Evolutionary conservation across 2,888 invertebrate genomes (phyloP), one percentile per base, ranked within the genome.

Genomic region (Stenodera caucasica): DNA sequence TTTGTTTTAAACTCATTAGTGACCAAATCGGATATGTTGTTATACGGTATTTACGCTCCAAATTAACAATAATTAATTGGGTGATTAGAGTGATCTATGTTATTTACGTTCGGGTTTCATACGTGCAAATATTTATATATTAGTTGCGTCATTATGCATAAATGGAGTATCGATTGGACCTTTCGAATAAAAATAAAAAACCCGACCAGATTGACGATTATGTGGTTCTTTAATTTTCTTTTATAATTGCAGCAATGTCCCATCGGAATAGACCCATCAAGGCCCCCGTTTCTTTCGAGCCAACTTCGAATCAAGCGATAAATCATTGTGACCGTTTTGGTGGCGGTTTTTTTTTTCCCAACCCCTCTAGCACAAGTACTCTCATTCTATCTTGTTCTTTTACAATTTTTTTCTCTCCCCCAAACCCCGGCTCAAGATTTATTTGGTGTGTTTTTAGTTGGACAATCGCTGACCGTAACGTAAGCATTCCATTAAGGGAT

Each of bases 41-140:
- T 77, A 78, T 77, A 75, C 70, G 72, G 75, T 78, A 77, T 79
- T 79, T 79, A 75, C 78, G 73, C 74, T 77, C 74, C 77, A 74
- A 79, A 79, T 79, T 78, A 79, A 77, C 77, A 76, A 79, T 79
- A 77, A 79, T 78, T 78, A 79, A 80, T 80, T 77, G 78, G 74
- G 70, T 72, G 76, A 78, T 80, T 79, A 79, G 70, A 71, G 76
- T 79, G 78, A 78, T 78, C 74, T 75, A 77, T 77, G 72, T 66
- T 21, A 12, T 45, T 45, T 45, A 45, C 45, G 9, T 45, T 45
- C 23, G 9, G 45, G 45, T 45, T 45, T 45, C 45, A 45, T 45
- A 65, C 56, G 60, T 57, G 58, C 53, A 66, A 64, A 65, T 63
- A 68, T 65, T 70, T 70, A 68, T 68, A 66, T 66, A 68, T 66